These are phyloP conservation scores for Charadrius vociferus DNA, from an alignment of 2,113 vertebrate species.

Conservation along the genomic window DNA sequence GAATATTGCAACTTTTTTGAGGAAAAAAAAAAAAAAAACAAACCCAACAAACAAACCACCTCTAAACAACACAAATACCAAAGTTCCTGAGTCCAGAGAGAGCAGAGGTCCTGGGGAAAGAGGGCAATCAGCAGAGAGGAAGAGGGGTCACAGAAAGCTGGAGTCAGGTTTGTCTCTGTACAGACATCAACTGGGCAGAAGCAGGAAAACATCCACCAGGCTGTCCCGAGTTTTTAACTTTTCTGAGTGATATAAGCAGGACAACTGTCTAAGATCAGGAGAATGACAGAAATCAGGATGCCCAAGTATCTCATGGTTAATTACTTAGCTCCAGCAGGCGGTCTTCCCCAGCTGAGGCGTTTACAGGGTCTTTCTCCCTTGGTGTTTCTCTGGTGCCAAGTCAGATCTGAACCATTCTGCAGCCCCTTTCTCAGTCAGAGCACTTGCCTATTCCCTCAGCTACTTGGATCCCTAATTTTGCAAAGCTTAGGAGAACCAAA, in stretches of 20 bases:
- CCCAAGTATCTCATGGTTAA: not conserved
- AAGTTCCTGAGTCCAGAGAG: not conserved
- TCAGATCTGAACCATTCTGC: not conserved
- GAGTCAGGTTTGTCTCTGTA: not conserved
- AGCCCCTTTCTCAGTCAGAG: not conserved
- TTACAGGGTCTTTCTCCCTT: not conserved
- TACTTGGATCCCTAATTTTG: not conserved
- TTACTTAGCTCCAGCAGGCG: not conserved
- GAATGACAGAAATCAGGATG: not conserved
- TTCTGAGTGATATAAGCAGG: not conserved
- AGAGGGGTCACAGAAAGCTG: not conserved
- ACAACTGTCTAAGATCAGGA: not conserved
- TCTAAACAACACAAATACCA: not conserved
- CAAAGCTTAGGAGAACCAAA: not conserved
- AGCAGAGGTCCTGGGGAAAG: not conserved
- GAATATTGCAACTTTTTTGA: not conserved
- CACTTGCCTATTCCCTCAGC: not conserved
- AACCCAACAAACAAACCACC: too few species aligned
- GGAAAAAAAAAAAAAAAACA: too few species aligned
- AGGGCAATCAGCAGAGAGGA: accelerated
- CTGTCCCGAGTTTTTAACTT: not conserved
- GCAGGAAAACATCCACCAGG: not conserved
- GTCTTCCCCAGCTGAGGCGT: not conserved
- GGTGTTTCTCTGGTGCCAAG: not conserved
- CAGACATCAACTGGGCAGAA: not conserved